Percentiles rank a stretch among this genome's conserved stretches.
These are phyloP conservation scores for Pseudomyrmex flavicornis DNA, from an alignment of 1,140 invertebrate genomes.

Conservation along the genomic window DNA sequence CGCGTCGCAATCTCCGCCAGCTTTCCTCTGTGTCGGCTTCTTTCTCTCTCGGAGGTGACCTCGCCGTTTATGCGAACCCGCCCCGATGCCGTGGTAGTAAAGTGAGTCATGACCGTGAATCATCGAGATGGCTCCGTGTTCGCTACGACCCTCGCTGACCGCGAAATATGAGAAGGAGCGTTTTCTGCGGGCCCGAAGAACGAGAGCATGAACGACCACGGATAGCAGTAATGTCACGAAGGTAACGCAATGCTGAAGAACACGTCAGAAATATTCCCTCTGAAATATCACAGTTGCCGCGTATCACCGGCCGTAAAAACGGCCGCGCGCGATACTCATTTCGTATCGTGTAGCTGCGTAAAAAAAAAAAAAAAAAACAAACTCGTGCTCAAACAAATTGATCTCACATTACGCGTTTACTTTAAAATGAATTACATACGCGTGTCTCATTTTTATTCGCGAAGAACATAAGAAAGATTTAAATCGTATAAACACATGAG, in stretches of 20 bases:
- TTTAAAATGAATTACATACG: too few species aligned
- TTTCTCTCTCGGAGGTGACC: constrained; percentile 10
- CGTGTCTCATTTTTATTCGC: too few species aligned
- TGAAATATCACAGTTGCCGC: constrained; percentile 6
- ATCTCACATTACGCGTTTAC: too few species aligned
- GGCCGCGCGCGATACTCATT: too few species aligned
- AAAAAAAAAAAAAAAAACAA: too few species aligned
- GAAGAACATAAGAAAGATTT: too few species aligned
- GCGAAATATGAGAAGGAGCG: constrained; percentile 62
- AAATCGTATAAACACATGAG: too few species aligned
- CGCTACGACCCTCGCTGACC: constrained; percentile 63
- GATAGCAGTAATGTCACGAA: constrained; percentile 18
- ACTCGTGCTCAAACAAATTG: too few species aligned
- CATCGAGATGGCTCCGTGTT: constrained; percentile 63
- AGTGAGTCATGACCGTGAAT: constrained; percentile 67
- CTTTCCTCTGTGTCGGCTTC: not conserved
- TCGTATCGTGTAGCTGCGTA: too few species aligned
- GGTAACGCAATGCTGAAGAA: constrained; percentile 13
- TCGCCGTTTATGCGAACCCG: constrained; percentile 60
- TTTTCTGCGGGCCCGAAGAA: constrained; percentile 42
- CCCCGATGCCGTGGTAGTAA: constrained; percentile 49
- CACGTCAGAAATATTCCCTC: not conserved
- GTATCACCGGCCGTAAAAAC: too few species aligned
- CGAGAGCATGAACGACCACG: constrained; percentile 32
- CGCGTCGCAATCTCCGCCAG: constrained; percentile 17